phyloP scores from a whole-genome alignment of 2,888 invertebrate species.

The Trichopoda pennipes region DNA sequence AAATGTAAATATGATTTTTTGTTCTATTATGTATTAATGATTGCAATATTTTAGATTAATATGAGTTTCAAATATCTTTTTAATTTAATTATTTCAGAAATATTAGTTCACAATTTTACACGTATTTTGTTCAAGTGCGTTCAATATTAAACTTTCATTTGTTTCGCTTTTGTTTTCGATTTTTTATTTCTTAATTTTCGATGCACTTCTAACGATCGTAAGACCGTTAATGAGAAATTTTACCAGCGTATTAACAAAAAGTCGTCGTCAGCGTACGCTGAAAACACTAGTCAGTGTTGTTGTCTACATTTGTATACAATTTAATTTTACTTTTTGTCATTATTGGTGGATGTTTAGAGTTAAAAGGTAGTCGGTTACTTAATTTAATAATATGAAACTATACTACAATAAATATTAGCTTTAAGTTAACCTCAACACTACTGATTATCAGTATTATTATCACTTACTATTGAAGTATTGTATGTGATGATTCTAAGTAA shows the following conservation, averaged over 20 bases:
- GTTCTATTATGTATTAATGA: background rate
- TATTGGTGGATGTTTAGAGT: slow-evolving; percentile 45
- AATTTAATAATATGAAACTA: background rate
- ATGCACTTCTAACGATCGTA: slow-evolving; percentile 69
- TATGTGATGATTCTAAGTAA: too few species aligned
- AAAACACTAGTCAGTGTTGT: slow-evolving; percentile 57
- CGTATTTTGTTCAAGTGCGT: slow-evolving; percentile 24
- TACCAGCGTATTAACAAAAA: slow-evolving; percentile 58
- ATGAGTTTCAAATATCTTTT: slow-evolving; percentile 1
- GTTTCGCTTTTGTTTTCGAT: slow-evolving; percentile 16
- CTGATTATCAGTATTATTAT: too few species aligned
- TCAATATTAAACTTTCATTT: slow-evolving; percentile 40
- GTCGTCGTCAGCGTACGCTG: slow-evolving; percentile 40
- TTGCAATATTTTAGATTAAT: background rate
- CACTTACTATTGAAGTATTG: too few species aligned
- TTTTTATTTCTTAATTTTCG: slow-evolving; percentile 47
- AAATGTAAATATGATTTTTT: background rate
- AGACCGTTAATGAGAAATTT: slow-evolving; percentile 67
- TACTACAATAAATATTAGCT: too few species aligned
- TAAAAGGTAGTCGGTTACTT: slow-evolving; percentile 31
- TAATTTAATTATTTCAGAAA: background rate
- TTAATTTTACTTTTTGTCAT: slow-evolving; percentile 57
- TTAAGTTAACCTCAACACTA: too few species aligned
- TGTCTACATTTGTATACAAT: slow-evolving; percentile 59
- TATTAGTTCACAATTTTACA: slow-evolving; percentile 8